A percentile compares a stretch with the other conserved stretches of the same genome.
Evolutionary conservation across 1,140 invertebrate genomes (phyloP).

Genomic region (Sycobia sp.): DNA sequence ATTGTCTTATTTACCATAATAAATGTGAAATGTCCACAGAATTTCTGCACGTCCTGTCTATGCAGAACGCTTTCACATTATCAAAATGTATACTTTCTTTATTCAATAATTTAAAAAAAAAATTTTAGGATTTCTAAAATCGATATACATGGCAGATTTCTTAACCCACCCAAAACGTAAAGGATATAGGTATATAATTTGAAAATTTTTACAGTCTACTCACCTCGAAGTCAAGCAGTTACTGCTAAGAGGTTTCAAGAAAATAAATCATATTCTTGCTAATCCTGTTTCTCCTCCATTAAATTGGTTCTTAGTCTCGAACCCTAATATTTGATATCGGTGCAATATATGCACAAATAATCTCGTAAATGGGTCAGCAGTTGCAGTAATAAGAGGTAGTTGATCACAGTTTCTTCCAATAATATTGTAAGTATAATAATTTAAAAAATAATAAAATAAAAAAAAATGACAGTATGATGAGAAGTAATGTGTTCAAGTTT

Average conservation of each 20-base stretch:
- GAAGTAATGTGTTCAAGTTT: no score
- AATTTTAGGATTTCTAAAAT: conserved; percentile 5
- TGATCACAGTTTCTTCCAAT: conserved; percentile 15
- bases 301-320: conserved; percentile 37
- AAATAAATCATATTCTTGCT: conserved; percentile 58
- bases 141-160: no score
- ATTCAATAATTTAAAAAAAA: no score
- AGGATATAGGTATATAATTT: conserved; percentile 29
- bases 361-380: conserved; percentile 17
- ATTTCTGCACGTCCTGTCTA: no score
- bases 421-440: no score
- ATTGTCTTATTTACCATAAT: no score
- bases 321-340: conserved; percentile 22
- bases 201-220: conserved; percentile 56
- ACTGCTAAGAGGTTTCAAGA: conserved; percentile 57
- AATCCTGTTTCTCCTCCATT: conserved; percentile 56
- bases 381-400: conserved; percentile 21
- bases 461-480: no score
- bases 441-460: no score
- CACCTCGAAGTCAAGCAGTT: conserved; percentile 52
- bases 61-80: no score
- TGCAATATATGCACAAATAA: conserved; percentile 26
- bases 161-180: conserved; percentile 45
- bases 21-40: no score
- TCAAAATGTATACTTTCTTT: not conserved